phyloP scores from a whole-genome alignment of 2,888 invertebrate genomes.

The Nemurella pictetii region DNA sequence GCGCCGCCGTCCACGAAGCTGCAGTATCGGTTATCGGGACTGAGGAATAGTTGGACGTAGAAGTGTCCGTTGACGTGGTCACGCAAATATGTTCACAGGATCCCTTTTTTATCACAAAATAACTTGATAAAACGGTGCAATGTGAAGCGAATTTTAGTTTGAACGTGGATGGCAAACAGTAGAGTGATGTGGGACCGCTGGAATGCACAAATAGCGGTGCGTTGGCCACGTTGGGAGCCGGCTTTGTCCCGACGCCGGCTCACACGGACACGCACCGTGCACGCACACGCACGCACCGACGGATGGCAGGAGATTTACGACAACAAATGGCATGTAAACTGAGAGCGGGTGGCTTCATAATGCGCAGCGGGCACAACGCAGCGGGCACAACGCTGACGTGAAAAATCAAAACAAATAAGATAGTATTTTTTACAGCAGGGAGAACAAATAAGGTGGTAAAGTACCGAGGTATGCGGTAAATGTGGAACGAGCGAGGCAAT shows the following conservation, averaged over 20 bases:
- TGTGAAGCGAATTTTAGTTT: not conserved
- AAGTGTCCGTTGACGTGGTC: too few species aligned
- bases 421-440: too few species aligned
- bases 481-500: too few species aligned
- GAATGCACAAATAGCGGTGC: not conserved
- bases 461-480: too few species aligned
- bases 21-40: too few species aligned
- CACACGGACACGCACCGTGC: not conserved
- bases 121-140: not conserved
- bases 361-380: not conserved
- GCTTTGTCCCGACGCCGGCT: not conserved
- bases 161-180: not conserved
- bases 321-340: not conserved
- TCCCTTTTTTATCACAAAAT: too few species aligned
- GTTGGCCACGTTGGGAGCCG: not conserved
- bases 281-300: not conserved
- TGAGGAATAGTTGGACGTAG: too few species aligned
- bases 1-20: too few species aligned
- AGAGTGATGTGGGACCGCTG: not conserved
- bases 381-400: not conserved
- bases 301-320: constrained; percentile 4
- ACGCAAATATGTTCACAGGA: too few species aligned
- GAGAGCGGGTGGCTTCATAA: not conserved
- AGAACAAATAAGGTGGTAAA: too few species aligned
- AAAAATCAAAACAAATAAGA: not conserved